Conservation (phyloP, 2,888 invertebrate species). For the Physocephala rufipes region DNA sequence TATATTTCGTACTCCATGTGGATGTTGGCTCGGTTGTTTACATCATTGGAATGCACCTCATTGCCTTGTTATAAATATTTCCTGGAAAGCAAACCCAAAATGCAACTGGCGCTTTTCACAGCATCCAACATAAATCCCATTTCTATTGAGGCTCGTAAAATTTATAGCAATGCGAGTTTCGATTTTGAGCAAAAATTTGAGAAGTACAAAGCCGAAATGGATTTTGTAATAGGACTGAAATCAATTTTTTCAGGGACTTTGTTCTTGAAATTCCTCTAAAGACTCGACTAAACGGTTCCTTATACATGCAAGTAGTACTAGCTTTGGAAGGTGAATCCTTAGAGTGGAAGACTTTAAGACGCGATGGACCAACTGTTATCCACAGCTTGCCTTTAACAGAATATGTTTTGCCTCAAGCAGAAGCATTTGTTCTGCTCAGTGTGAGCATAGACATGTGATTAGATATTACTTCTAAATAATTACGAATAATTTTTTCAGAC, state of each 20-base stretch:
- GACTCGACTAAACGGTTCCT: slow-evolving; percentile 84
- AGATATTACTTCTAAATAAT: not conserved
- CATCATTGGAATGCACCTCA: slow-evolving; percentile 69
- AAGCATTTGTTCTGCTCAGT: slow-evolving; percentile 76
- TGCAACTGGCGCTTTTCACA: slow-evolving; percentile 76
- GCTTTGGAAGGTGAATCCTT: slow-evolving; percentile 70
- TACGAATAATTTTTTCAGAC: not conserved
- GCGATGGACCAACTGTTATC: slow-evolving; percentile 71
- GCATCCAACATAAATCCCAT: slow-evolving; percentile 72
- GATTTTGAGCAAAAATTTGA: slow-evolving; percentile 71
- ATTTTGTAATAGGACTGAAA: not conserved
- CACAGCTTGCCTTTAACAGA: slow-evolving; percentile 76
- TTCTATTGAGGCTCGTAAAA: slow-evolving; percentile 69
- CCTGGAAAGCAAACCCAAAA: slow-evolving; percentile 73
- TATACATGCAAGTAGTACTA: slow-evolving; percentile 80
- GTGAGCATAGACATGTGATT: slow-evolving; percentile 53
- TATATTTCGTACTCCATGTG: slow-evolving; percentile 81
- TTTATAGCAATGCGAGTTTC: slow-evolving; percentile 73
- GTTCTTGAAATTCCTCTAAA: slow-evolving; percentile 74
- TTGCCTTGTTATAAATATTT: slow-evolving; percentile 75
- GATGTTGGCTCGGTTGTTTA: slow-evolving; percentile 78
- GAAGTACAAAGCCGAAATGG: slow-evolving; percentile 56
- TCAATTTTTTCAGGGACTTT: slow-evolving; percentile 64
- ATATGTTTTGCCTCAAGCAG: slow-evolving; percentile 78
- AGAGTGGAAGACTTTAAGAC: slow-evolving; percentile 71